phyloP scores from a whole-genome alignment of 2,888 invertebrate species.

The Aproaerema taeniolella region DNA sequence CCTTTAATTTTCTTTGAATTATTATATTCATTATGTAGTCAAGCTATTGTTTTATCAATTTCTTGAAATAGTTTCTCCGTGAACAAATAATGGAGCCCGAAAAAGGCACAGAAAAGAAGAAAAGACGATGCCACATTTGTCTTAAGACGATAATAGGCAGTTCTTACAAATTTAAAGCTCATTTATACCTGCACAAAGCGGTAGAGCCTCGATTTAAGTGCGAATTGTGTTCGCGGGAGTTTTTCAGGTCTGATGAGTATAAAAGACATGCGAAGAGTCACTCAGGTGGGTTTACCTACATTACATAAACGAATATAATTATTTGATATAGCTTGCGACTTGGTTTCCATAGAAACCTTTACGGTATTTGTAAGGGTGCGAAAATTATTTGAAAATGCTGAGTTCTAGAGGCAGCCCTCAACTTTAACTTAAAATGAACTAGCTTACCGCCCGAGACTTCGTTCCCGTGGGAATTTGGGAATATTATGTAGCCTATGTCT shows the following conservation, averaged over 20 bases:
- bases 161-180: conserved; percentile 34
- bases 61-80: neutral
- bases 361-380: neutral
- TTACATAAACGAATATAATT: neutral
- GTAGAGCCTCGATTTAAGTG: conserved; percentile 40
- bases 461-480: too few relatives aligned
- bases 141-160: conserved; percentile 33
- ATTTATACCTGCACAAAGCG: conserved; percentile 42
- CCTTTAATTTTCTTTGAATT: neutral
- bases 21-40: too few relatives aligned
- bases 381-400: too few relatives aligned
- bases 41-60: too few relatives aligned
- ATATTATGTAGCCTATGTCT: too few relatives aligned
- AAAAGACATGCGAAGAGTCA: conserved; percentile 35
- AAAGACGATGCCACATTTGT: conserved; percentile 36
- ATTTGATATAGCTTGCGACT: neutral
- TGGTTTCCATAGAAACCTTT: neutral
- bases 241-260: conserved; percentile 42
- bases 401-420: too few relatives aligned
- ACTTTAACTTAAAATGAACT: too few relatives aligned
- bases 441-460: too few relatives aligned
- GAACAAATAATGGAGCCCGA: conserved; percentile 1
- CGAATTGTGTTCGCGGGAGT: conserved; percentile 38
- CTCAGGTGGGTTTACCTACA: conserved; percentile 19
- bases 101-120: conserved; percentile 21